phyloP scores from a whole-genome alignment of 2,888 invertebrate species.

The Octonoba sinensis region DNA sequence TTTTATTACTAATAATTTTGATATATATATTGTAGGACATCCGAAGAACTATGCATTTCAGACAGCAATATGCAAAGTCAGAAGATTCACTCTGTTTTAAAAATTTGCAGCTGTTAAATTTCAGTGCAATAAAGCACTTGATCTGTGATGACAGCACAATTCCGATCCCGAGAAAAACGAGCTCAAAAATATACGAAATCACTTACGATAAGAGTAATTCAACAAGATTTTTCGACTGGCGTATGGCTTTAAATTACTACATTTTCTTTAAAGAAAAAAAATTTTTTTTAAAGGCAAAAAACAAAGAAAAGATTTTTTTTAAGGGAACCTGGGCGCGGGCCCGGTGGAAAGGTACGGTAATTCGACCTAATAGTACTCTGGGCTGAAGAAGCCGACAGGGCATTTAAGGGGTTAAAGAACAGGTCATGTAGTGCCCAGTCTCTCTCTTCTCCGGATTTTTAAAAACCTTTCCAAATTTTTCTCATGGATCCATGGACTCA shows the following conservation, averaged over 20 bases:
- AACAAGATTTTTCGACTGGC: background rate
- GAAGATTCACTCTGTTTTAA: background rate
- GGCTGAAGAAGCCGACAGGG: too few species aligned
- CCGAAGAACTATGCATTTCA: slow-evolving; percentile 5
- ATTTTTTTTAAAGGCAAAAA: too few species aligned
- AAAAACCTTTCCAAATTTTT: too few species aligned
- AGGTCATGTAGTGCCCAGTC: too few species aligned
- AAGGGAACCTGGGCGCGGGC: too few species aligned
- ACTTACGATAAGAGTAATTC: background rate
- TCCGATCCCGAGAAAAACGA: background rate
- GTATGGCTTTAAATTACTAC: slow-evolving; percentile 13
- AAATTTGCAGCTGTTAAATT: background rate
- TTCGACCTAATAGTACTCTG: too few species aligned
- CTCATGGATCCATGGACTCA: too few species aligned
- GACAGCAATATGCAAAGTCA: background rate
- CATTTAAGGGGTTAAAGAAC: too few species aligned
- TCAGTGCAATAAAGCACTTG: background rate
- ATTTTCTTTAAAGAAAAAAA: too few species aligned
- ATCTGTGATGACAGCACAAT: background rate
- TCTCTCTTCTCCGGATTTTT: too few species aligned
- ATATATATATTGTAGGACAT: slow-evolving; percentile 1
- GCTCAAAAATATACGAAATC: background rate
- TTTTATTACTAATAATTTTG: background rate
- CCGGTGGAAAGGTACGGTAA: too few species aligned
- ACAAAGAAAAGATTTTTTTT: too few species aligned